Base-by-base conservation (phyloP, 2,797 vertebrate genomes). In the Chiroxiphia lanceolata region DNA sequence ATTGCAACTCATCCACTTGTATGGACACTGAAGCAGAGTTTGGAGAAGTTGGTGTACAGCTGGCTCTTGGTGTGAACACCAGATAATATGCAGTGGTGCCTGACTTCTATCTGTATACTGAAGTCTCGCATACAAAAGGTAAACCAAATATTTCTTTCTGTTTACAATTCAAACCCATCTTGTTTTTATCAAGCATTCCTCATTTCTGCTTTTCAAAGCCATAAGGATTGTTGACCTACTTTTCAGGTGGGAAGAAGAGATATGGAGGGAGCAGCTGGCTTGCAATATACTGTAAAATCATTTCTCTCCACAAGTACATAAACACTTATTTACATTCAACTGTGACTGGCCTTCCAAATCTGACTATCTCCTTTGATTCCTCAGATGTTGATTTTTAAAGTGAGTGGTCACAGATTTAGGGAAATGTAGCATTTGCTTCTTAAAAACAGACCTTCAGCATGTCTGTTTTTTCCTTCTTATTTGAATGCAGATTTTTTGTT, bases 221-320 rank as follows among this genome's bases (percentile, higher is more conserved):
- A 16, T 72, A 34, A 90, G 60, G 77, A 94, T 79, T 71, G 87
- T 95, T 96, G 95, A 95, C 95, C 93, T 95, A 78, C 87, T 95
- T 97, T 93, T 95, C 92, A 83, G 45, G 87, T 87, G 78, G 85
- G 90, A 89, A 80, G 70, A 53, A 79, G 60, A 94, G 77, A 71
- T 53, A 69, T 0, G 0, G 75, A 96, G 60, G 79, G 84, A 97
- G 87, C 83, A 94, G 71, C 80, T 91, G 72, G 69, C 94, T 92
- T 93, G 83, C 94, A 92, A 67, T 63, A 42, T 33, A 47, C 82
- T 80, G 81, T 83, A 85, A 88, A 89, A 72, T 83, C 4, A 83
- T 91, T 91, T 89, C 68, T 29, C 27, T 82, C 53, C 50, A 34
- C 60, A 63, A 90, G 29, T 87, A 70, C 38, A 45, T 93, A 92